Evolutionary conservation across 1,140 invertebrate genomes (phyloP).

Genomic region (Drosophila mayri): DNA sequence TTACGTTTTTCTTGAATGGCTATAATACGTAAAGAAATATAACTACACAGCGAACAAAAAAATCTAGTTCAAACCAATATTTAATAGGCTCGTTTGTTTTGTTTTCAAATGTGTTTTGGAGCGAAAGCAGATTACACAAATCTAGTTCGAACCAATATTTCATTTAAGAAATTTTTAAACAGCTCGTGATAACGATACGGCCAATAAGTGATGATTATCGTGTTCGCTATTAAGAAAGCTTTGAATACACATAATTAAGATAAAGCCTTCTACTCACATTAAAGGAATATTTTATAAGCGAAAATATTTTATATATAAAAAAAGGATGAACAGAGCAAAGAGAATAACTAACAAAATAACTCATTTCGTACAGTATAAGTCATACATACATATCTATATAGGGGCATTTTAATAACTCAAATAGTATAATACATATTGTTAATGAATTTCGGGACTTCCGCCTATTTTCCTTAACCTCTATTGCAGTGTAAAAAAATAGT

Average conservation of each 20-base stretch:
- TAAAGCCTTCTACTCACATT: background rate
- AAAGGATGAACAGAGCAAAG: too few species aligned
- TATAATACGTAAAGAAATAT: background rate
- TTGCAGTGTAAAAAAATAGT: too few species aligned
- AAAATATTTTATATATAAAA: too few species aligned
- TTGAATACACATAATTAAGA: background rate
- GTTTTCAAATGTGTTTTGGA: background rate
- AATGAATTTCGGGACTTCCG: too few species aligned
- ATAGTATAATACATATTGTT: background rate
- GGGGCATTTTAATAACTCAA: background rate
- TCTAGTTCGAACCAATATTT: conserved; percentile 10
- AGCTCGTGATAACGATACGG: background rate
- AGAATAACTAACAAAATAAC: background rate
- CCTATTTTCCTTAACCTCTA: too few species aligned
- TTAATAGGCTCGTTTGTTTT: background rate
- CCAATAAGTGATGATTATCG: background rate
- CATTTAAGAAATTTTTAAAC: background rate
- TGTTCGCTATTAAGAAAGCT: background rate
- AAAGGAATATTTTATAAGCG: background rate
- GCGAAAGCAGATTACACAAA: conserved; percentile 4
- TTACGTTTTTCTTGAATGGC: background rate
- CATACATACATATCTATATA: background rate
- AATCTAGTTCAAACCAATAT: conserved; percentile 5
- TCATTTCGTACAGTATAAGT: background rate
- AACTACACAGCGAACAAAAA: background rate